Percentiles rank a stretch among this genome's conserved stretches.
Conservation (phyloP, 2,888 invertebrate species). For the Beris chalybata region DNA sequence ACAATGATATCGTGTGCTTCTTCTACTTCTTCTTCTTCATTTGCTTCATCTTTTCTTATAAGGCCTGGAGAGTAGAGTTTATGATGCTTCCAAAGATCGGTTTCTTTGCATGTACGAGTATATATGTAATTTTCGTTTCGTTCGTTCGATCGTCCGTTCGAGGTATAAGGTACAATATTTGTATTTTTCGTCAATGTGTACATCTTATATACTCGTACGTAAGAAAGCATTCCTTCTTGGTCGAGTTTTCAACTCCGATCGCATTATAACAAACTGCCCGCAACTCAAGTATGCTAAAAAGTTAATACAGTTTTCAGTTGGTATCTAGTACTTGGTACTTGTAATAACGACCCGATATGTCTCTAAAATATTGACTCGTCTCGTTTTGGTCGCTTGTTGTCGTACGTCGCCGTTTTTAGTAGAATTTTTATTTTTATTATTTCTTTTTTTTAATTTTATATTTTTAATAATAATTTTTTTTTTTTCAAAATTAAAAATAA, state of each 20-base stretch:
- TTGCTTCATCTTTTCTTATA: no score
- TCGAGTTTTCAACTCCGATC: conserved; percentile 40
- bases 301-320: conserved; percentile 44
- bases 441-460: no score
- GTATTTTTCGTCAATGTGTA: conserved; percentile 13
- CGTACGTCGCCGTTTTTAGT: no score
- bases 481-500: no score
- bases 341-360: conserved; percentile 37
- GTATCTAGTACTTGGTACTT: conserved; percentile 43
- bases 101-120: conserved; percentile 18
- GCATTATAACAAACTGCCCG: conserved; percentile 41
- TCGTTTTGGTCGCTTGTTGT: no score
- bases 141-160: not conserved
- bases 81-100: conserved; percentile 23
- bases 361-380: not conserved
- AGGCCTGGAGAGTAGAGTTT: not conserved
- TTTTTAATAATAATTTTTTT: no score
- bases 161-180: conserved; percentile 8
- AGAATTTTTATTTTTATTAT: no score
- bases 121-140: conserved; percentile 22
- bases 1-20: no score
- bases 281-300: conserved; percentile 42
- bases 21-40: no score
- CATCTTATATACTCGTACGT: conserved; percentile 24
- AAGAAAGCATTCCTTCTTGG: conserved; percentile 39